phyloP scores from a whole-genome alignment of 2,797 vertebrate genomes.

The Aeoliscus strigatus region DNA sequence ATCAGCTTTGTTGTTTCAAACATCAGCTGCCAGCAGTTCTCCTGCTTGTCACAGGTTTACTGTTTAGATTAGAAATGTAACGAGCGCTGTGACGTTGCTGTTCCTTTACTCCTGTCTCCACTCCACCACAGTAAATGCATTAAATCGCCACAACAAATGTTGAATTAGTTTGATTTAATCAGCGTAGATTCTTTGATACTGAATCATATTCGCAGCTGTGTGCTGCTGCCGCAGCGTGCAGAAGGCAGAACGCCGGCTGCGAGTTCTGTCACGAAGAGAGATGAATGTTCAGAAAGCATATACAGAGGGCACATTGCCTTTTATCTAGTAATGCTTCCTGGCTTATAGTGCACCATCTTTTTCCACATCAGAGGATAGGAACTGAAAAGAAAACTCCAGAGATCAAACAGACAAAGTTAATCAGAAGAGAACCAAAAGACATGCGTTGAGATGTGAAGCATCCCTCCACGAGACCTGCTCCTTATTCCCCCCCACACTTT shows the following conservation, averaged over 20 bases:
- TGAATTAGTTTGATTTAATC: conserved; percentile 21
- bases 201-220: conserved; percentile 24
- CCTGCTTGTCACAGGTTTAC: conserved; percentile 49
- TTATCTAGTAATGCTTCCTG: conserved; percentile 63
- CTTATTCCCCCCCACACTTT: conserved; percentile 43
- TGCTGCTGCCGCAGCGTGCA: conserved; percentile 15
- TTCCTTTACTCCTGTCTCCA: conserved; percentile 7
- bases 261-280: conserved; percentile 34
- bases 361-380: conserved; percentile 61
- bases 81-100: conserved; percentile 24
- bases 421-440: conserved; percentile 68
- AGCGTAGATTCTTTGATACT: conserved; percentile 3
- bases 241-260: conserved; percentile 24
- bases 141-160: no score
- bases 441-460: conserved; percentile 56
- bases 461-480: conserved; percentile 50
- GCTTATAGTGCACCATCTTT: conserved; percentile 42
- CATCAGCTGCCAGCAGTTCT: conserved; percentile 52
- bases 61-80: conserved; percentile 49
- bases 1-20: conserved; percentile 55
- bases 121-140: conserved; percentile 5
- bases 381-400: conserved; percentile 65
- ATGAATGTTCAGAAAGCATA: conserved; percentile 60
- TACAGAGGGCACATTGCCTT: conserved; percentile 52
- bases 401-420: conserved; percentile 76